phyloP scores from a whole-genome alignment of 2,888 invertebrate genomes.

The Acrocera orbiculus region DNA sequence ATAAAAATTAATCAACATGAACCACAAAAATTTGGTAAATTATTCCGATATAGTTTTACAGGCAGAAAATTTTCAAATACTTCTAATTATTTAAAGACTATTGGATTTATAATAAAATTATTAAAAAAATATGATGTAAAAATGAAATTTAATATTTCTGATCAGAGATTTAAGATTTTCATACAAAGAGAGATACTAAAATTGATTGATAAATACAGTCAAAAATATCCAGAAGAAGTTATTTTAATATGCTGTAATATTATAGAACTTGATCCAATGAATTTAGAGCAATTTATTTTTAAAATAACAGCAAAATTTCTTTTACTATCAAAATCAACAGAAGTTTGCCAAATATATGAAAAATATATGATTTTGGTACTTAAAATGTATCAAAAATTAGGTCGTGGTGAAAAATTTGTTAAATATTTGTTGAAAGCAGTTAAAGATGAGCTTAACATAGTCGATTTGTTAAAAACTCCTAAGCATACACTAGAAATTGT shows the following conservation, averaged over 20 bases:
- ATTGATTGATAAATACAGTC: conserved; percentile 11
- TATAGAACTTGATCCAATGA: conserved; percentile 23
- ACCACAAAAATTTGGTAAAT: too few relatives aligned
- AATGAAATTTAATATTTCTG: conserved; percentile 14
- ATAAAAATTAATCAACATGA: too few relatives aligned
- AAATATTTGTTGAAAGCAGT: conserved; percentile 21
- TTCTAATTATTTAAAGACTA: conserved; percentile 15
- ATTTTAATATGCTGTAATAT: conserved; percentile 21
- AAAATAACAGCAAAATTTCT: not conserved
- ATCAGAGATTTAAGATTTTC: conserved; percentile 2
- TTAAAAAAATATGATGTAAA: conserved; percentile 21
- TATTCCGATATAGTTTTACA: too few relatives aligned
- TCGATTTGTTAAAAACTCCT: conserved; percentile 11
- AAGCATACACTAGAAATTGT: conserved; percentile 11
- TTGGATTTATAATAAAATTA: conserved; percentile 19
- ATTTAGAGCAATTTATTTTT: conserved; percentile 17
- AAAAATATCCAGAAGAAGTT: conserved; percentile 16
- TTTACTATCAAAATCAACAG: conserved; percentile 2
- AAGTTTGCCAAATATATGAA: conserved; percentile 18
- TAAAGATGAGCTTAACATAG: conserved; percentile 17
- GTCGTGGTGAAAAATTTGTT: conserved; percentile 24
- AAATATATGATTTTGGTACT: conserved; percentile 21
- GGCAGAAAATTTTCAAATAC: conserved; percentile 8
- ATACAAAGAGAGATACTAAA: conserved; percentile 13
- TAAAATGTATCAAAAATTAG: conserved; percentile 26